These are phyloP conservation scores for Poeciliopsis infans DNA, from an alignment of 2,797 vertebrate genomes.

Conservation along the genomic window DNA sequence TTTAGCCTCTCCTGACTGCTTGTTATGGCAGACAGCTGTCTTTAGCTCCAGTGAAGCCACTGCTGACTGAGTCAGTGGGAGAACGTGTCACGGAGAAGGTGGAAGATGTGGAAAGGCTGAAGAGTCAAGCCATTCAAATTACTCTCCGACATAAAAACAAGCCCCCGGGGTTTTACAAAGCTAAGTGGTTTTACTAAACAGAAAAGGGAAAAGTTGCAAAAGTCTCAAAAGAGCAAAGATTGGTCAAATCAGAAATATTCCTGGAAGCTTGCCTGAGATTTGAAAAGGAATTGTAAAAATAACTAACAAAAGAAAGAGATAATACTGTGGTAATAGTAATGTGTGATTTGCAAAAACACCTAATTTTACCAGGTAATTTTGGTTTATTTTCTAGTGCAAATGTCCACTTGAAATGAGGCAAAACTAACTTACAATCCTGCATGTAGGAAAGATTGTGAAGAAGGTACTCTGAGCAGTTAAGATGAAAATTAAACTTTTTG, in stretches of 20 bases:
- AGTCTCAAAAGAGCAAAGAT: not conserved
- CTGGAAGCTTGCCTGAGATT: not conserved
- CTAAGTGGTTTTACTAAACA: not conserved
- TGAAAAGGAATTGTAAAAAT: not conserved
- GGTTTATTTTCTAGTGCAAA: too few relatives aligned
- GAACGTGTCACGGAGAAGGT: not conserved
- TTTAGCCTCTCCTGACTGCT: not conserved
- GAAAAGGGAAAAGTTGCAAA: not conserved
- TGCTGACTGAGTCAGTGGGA: not conserved
- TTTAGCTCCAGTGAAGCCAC: not conserved
- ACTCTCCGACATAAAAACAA: not conserved
- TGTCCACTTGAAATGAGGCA: too few relatives aligned
- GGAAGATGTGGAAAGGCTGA: not conserved
- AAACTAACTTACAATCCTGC: too few relatives aligned
- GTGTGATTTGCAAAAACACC: too few relatives aligned
- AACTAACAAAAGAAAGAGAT: not conserved
- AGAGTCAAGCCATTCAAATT: not conserved
- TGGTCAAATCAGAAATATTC: not conserved
- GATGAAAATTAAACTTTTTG: not conserved
- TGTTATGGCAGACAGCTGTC: conserved; percentile 1
- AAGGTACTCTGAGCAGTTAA: not conserved
- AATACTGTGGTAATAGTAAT: too few relatives aligned
- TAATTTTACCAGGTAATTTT: too few relatives aligned
- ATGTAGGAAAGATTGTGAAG: too few relatives aligned
- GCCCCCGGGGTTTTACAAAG: not conserved